A percentile compares a stretch with the other conserved stretches of the same genome.
Conservation (phyloP, 2,888 invertebrate species). For the Gastracanthus pulcherrimus region DNA sequence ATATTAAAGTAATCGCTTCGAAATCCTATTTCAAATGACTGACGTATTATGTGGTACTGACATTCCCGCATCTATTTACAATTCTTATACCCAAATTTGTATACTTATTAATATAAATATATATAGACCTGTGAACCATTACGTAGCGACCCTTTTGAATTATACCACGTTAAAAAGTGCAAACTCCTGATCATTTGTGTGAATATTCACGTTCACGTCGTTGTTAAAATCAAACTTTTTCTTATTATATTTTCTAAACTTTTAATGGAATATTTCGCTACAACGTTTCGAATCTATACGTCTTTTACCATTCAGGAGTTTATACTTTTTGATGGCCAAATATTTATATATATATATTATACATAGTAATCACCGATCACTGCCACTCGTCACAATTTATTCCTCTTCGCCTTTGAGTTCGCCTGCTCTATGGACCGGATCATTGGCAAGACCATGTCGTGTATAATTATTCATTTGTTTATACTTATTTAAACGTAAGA, state of each 20-base stretch:
- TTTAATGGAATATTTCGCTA: background rate
- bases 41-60: constrained; percentile 68
- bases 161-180: constrained; percentile 45
- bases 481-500: background rate
- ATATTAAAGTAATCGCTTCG: constrained; percentile 52
- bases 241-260: no score
- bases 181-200: constrained; percentile 31
- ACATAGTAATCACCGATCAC: constrained; percentile 58
- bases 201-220: background rate
- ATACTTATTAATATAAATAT: constrained; percentile 58
- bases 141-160: constrained; percentile 72
- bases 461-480: constrained; percentile 31
- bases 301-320: constrained; percentile 31
- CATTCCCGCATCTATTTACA: constrained; percentile 63
- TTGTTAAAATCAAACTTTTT: no score
- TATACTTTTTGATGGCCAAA: constrained; percentile 37
- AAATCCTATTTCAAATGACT: constrained; percentile 31
- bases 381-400: constrained; percentile 56
- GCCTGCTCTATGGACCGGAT: constrained; percentile 29
- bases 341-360: constrained; percentile 50
- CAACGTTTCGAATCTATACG: background rate
- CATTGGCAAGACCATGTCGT: constrained; percentile 26
- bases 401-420: constrained; percentile 40
- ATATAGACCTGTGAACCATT: constrained; percentile 75
- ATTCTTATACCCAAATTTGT: constrained; percentile 40